Evolutionary conservation across 2,113 vertebrate species (phyloP).

Genomic region (Ginglymostoma cirratum): DNA sequence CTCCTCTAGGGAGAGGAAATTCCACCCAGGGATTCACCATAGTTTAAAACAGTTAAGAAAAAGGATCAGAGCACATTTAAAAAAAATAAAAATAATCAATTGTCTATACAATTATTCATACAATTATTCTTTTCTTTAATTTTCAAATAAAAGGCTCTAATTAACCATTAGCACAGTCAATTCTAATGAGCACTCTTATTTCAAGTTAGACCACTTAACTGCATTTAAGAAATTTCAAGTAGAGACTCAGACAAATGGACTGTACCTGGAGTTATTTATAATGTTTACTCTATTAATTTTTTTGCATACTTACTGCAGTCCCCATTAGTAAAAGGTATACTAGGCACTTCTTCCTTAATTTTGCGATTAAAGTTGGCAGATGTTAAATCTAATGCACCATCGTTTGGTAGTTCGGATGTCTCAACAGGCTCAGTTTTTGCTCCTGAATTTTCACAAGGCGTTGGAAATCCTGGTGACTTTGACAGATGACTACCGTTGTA

Average conservation of each 20-base stretch:
- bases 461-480: slow-evolving; percentile 64
- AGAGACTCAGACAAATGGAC: background rate
- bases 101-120: background rate
- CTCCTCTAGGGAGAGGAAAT: no score
- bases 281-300: background rate
- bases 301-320: slow-evolving; percentile 65
- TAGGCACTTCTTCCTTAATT: slow-evolving; percentile 70
- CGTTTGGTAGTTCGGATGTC: slow-evolving; percentile 63
- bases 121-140: background rate
- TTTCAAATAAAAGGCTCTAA: background rate
- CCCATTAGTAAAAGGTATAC: slow-evolving; percentile 61
- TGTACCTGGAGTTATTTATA: background rate
- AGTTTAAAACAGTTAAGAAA: no score
- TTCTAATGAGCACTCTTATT: background rate
- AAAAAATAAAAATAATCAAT: background rate
- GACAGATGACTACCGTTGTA: slow-evolving; percentile 59
- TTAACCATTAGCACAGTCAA: background rate
- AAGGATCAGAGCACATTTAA: no score
- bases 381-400: slow-evolving; percentile 79
- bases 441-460: slow-evolving; percentile 49
- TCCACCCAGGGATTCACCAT: no score
- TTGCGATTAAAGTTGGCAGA: slow-evolving; percentile 64
- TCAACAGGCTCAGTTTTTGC: slow-evolving; percentile 59
- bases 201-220: background rate
- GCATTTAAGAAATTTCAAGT: background rate